Evolutionary conservation across 1,140 invertebrate species (phyloP).

Genomic region (Radopholus similis): DNA sequence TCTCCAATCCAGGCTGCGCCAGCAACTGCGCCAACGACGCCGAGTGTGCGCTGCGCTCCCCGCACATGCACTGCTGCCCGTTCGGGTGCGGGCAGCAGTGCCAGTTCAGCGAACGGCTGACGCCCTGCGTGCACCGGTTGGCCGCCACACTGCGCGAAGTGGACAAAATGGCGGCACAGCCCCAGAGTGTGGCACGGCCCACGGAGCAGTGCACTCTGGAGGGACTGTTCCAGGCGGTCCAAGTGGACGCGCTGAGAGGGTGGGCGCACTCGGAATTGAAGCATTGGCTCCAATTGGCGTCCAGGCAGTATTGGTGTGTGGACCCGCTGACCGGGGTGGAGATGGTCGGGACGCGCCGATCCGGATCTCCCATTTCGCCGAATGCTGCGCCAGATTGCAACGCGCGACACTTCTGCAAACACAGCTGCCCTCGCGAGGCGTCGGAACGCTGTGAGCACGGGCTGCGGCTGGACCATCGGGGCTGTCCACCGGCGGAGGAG

Average conservation of each 20-base stretch:
- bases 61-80: conserved; percentile 35
- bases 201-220: conserved; percentile 24
- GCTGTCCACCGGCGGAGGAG: conserved; percentile 48
- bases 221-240: conserved; percentile 31
- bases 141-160: conserved; percentile 26
- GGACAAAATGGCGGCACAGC: conserved; percentile 15
- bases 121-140: conserved; percentile 37
- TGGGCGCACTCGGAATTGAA: conserved; percentile 1
- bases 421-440: conserved; percentile 1
- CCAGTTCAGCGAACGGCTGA: conserved; percentile 28
- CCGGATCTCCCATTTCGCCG: conserved; percentile 7
- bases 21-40: conserved; percentile 32
- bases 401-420: conserved; percentile 1
- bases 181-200: conserved; percentile 10
- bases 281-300: conserved; percentile 16
- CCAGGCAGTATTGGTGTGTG: conserved; percentile 49
- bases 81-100: conserved; percentile 42
- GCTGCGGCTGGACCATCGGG: conserved; percentile 37
- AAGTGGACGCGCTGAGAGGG: conserved; percentile 31
- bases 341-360: conserved; percentile 31
- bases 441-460: conserved; percentile 36
- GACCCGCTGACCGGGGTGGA: conserved; percentile 35
- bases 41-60: conserved; percentile 23
- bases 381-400: conserved; percentile 3
- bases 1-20: conserved; percentile 35